Evolutionary conservation across 2,888 invertebrate genomes (phyloP), one percentile per base, ranked within the genome.

Genomic region (Orthosia gracilis): DNA sequence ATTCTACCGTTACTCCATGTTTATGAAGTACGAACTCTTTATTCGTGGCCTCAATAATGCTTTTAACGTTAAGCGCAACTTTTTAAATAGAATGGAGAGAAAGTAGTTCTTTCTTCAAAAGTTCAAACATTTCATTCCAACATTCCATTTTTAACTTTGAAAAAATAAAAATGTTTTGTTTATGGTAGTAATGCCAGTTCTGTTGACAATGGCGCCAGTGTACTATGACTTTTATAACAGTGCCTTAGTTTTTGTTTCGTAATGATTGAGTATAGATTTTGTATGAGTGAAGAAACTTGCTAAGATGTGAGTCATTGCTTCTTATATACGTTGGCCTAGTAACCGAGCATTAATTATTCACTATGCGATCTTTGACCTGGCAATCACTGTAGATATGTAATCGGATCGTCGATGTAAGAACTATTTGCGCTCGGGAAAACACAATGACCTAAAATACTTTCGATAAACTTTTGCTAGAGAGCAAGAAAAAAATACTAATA

Each of bases 21-120:
- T 80, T 74, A 81, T 76, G 61, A 76, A 80, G 83, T 82, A 77
- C 59, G 57, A 85, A 85, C 78, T 75, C 78, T 76, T 79, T 82
- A 79, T 80, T 71, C 76, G 69, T 74, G 84, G 59, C 85, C 86
- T 76, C 87, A 84, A 79, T 87, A 82, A 73, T 69, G 62, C 69
- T 73, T 76, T 83, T 77, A 77, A 83, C 73, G 85, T 59, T 71
- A 82, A 84, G 85, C 78, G 55, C 76, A 74, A 76, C 72, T 80
- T 82, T 83, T 84, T 82, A 86, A 88, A 87, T 76, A 83, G 85
- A 82, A 86, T 84, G 64, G 77, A 85, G 88, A 87, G 88, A 87
- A 87, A 86, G 85, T 81, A 69, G 73, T 84, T 84, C 69, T 74
- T 82, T 83, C 78, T 86, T 73, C 62, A 64, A 78, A 73, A 73